A percentile compares a stretch with the other conserved stretches of the same genome.
Conservation (phyloP, 2,797 vertebrate species). For the Anas acuta region DNA sequence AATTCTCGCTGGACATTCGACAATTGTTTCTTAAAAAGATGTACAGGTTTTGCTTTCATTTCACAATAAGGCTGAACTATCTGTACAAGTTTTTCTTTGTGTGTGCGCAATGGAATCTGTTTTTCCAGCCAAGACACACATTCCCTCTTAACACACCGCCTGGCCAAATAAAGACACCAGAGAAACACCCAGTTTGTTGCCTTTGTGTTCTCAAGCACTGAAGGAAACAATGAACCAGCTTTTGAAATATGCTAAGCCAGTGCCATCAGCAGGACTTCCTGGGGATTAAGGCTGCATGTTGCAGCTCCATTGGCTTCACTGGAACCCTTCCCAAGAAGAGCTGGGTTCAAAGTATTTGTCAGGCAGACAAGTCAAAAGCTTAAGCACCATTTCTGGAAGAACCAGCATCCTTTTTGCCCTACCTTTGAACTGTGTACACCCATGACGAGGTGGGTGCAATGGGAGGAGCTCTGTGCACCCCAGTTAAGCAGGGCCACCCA, state of each 20-base stretch:
- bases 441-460: rapidly evolving
- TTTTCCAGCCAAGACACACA: background rate
- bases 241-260: background rate
- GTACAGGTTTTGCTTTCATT: background rate
- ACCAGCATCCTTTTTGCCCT: background rate
- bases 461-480: background rate
- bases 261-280: too few species aligned
- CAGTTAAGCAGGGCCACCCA: background rate
- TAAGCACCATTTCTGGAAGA: background rate
- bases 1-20: background rate
- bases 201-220: background rate
- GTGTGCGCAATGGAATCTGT: rapidly evolving
- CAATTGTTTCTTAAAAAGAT: background rate
- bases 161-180: background rate
- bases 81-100: background rate
- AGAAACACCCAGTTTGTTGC: background rate
- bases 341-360: background rate
- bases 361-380: background rate
- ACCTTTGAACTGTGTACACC: rapidly evolving
- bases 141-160: background rate
- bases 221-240: background rate
- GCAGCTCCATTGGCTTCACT: rapidly evolving
- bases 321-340: background rate
- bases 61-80: background rate
- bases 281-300: rapidly evolving